These are phyloP conservation scores for Pemphigus obesinymphae DNA, from an alignment of 1,140 invertebrate species.

Conservation along the genomic window DNA sequence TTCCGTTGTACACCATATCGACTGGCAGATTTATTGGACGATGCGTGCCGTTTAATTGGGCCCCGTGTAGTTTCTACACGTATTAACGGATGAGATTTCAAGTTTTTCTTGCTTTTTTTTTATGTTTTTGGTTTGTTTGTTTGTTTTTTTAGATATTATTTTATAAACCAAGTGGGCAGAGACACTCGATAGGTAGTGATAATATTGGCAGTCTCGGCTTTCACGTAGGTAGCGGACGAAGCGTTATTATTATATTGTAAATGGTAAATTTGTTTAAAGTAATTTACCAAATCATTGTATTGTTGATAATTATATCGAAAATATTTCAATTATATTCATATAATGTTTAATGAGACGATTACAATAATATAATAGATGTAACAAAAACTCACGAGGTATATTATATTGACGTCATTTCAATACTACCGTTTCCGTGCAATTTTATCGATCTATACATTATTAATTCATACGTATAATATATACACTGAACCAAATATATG, in stretches of 20 bases:
- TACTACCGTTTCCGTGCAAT: too few relatives aligned
- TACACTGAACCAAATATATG: too few relatives aligned
- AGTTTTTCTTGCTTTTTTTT: constrained; percentile 6
- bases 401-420: too few relatives aligned
- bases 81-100: constrained; percentile 29
- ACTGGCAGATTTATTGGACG: constrained; percentile 37
- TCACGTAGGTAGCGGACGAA: constrained; percentile 25
- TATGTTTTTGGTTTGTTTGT: constrained; percentile 5
- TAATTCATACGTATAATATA: too few relatives aligned
- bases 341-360: too few relatives aligned
- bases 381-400: too few relatives aligned
- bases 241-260: too few relatives aligned
- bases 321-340: too few relatives aligned
- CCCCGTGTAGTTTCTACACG: constrained; percentile 29
- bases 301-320: too few relatives aligned
- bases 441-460: too few relatives aligned
- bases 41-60: constrained; percentile 37
- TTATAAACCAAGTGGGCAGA: constrained; percentile 12
- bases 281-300: not conserved
- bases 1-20: constrained; percentile 33
- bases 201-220: constrained; percentile 22
- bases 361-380: too few relatives aligned
- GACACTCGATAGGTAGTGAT: constrained; percentile 4
- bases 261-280: constrained; percentile 16
- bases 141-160: not conserved